Evolutionary conservation across 2,113 vertebrate species (phyloP).

Genomic region (Chaetorhynchus papuensis): DNA sequence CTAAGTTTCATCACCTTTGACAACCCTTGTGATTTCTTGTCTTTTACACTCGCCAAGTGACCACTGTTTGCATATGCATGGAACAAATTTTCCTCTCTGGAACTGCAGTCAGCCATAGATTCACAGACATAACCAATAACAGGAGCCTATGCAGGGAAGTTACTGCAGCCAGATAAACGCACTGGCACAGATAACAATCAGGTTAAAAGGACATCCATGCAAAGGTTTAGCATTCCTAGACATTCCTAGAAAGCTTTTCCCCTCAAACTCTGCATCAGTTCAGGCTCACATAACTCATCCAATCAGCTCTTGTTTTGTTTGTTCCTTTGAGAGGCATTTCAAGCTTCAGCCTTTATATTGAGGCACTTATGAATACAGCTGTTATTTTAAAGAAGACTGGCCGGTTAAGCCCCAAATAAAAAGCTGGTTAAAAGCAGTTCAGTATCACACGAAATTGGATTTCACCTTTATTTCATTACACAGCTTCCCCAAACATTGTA

Average conservation of each 20-base stretch:
- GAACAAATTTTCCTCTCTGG: neutral
- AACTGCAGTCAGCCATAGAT: neutral
- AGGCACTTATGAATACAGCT: neutral
- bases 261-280: neutral
- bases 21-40: neutral
- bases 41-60: neutral
- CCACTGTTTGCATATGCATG: neutral
- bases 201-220: neutral
- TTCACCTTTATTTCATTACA: neutral
- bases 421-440: neutral
- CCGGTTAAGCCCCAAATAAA: neutral
- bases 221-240: neutral
- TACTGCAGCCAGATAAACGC: neutral
- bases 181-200: neutral
- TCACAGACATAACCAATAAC: neutral
- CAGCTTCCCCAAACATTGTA: neutral
- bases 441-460: neutral
- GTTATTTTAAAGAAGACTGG: neutral
- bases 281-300: neutral
- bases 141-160: neutral
- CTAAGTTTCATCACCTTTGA: neutral
- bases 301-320: neutral
- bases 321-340: neutral
- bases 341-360: neutral
- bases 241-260: neutral